phyloP scores from a whole-genome alignment of 2,113 vertebrate species.

The Pteronura brasiliensis region DNA sequence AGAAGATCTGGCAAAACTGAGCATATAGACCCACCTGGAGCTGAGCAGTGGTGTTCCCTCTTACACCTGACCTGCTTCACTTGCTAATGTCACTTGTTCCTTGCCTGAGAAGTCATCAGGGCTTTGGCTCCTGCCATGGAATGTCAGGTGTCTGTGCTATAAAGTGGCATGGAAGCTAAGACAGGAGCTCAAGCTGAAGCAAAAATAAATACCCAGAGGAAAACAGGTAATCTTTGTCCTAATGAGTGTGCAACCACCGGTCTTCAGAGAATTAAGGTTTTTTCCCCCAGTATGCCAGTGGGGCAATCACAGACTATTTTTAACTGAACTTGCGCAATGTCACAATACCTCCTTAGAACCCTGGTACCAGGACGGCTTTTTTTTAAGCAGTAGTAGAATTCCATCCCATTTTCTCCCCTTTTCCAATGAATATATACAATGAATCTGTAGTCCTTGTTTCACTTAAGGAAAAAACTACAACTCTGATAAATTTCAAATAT shows the following conservation, averaged over 20 bases:
- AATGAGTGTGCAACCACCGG: neutral
- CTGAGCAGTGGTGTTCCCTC: fast-evolving
- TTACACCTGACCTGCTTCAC: neutral
- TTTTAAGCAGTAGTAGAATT: slow-evolving; percentile 33
- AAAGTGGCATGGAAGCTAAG: neutral
- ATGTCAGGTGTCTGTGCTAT: neutral
- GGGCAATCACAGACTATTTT: neutral
- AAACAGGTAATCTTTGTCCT: neutral
- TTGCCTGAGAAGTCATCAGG: neutral
- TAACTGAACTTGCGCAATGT: neutral
- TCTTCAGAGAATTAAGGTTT: slow-evolving; percentile 1
- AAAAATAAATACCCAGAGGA: slow-evolving; percentile 18
- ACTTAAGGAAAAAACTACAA: neutral
- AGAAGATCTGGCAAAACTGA: neutral
- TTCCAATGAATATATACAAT: neutral
- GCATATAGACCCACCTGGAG: neutral
- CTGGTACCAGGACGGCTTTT: neutral
- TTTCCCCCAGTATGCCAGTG: neutral
- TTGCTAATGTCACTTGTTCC: neutral
- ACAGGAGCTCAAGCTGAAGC: neutral
- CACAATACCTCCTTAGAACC: neutral
- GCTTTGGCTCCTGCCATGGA: neutral
- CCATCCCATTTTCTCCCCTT: neutral
- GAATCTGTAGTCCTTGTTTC: neutral
- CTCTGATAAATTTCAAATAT: neutral